Percentiles rank a stretch among this genome's conserved stretches.
Evolutionary conservation across 2,888 invertebrate species (phyloP).

Genomic region (Tubulanus polymorphus): DNA sequence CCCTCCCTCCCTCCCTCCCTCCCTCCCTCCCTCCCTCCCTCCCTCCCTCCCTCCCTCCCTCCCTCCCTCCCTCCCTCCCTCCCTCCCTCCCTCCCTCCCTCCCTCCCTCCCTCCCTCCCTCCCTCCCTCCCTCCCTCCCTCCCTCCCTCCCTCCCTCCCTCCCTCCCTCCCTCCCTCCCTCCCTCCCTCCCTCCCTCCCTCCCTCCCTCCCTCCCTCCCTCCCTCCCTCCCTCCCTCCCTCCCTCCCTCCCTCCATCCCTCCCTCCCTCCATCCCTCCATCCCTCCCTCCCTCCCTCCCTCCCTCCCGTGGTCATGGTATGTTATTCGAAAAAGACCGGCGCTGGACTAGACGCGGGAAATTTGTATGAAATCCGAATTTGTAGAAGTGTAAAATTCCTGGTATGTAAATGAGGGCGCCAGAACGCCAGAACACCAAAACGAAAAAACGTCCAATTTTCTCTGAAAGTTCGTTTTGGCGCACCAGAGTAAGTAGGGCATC

Average conservation of each 20-base stretch:
- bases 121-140: neutral
- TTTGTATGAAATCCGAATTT: no score
- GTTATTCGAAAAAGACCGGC: no score
- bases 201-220: conserved; percentile 1
- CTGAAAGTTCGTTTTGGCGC: no score
- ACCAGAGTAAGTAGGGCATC: no score
- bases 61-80: neutral
- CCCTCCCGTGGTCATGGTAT: neutral
- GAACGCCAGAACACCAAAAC: no score
- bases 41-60: neutral
- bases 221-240: conserved; percentile 2
- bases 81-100: neutral
- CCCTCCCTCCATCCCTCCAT: no score
- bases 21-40: neutral
- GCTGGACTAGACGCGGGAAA: no score
- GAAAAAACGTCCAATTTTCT: no score
- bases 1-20: conserved; percentile 5
- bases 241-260: no score
- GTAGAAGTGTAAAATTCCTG: no score
- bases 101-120: neutral
- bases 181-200: conserved; percentile 1
- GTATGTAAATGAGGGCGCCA: no score
- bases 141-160: neutral
- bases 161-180: conserved; percentile 3
- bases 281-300: conserved; percentile 5